Evolutionary conservation across 2,797 vertebrate species (phyloP), one percentile per base, ranked within the genome.

Genomic region (Ptychadena robeensis): DNA sequence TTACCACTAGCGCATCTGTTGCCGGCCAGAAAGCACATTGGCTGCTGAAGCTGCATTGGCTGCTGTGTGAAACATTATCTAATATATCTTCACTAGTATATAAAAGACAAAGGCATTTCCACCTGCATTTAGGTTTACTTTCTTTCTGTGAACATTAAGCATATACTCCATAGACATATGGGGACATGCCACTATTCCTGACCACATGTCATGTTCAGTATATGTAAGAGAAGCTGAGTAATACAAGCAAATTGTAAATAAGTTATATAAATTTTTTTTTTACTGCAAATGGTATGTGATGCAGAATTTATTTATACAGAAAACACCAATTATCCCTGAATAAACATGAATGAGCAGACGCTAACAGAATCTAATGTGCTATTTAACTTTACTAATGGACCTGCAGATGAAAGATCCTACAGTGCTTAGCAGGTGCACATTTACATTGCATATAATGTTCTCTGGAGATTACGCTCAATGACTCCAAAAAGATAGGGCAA

Each of bases 371-470:
- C 30, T 71, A 80, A 72, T 63, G 57, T 72, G 79, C 35, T 53
- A 48, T 48, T 70, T 82, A 27, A 63, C 65, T 35, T 61, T 9
- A 30, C 67, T 77, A 82, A 77, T 71, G 73, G 34, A 64, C 77
- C 71, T 77, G 67, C 66, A 77, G 81, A 77, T 76, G 73, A 40
- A 48, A 77, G 53, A 70, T 64, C 66, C 18, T 72, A 72, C 57
- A 32, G 37, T 22, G 68, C 69, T 31, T 34, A 15, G 57, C 64
- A 82, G 63, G 73, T 82, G 73, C 63, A 69, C 40, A 76, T 40
- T 75, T 75, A 61, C 53, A 82, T 68, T 76, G 66, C 28, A 77
- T 76, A 70, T 82, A 61, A 76, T 82, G 44, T 76, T 53, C 67
- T 48, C 48, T 70, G 38, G 22, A 69, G 66, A 82, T 82, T 69